Evolutionary conservation across 2,797 vertebrate genomes (phyloP).

Genomic region (Ispidina lecontei): DNA sequence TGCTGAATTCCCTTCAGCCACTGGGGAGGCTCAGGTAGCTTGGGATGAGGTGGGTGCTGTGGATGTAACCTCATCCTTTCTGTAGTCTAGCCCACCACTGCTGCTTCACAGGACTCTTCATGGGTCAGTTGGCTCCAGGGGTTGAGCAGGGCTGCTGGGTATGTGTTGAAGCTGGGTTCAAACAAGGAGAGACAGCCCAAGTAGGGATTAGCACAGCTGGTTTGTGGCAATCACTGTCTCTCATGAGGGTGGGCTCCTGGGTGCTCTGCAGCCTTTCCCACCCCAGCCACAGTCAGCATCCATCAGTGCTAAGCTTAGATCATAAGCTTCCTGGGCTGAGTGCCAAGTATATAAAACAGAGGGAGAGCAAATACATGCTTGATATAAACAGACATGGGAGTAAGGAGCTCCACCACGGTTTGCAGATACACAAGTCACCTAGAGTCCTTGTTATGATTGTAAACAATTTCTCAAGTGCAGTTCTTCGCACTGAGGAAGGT

Average conservation of each 20-base stretch:
- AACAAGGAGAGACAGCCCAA: accelerated
- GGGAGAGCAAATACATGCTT: background rate
- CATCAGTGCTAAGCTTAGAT: background rate
- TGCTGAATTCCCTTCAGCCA: background rate
- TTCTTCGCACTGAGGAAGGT: background rate
- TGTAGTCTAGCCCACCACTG: background rate
- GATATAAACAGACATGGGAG: background rate
- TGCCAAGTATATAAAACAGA: background rate
- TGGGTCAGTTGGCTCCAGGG: background rate
- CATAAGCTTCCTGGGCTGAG: background rate
- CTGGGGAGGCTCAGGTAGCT: background rate
- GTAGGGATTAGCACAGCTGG: accelerated
- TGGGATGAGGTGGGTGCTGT: background rate
- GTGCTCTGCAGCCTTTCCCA: background rate
- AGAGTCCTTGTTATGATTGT: background rate
- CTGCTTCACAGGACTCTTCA: background rate
- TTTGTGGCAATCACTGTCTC: accelerated
- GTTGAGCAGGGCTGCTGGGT: background rate
- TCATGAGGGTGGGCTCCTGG: accelerated
- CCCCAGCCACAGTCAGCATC: accelerated
- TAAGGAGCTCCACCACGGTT: background rate
- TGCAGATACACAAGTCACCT: background rate
- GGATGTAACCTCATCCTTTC: background rate
- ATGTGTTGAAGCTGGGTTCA: background rate
- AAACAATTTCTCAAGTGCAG: background rate